phyloP scores from a whole-genome alignment of 2,797 vertebrate genomes.

The Argyrosomus regius region DNA sequence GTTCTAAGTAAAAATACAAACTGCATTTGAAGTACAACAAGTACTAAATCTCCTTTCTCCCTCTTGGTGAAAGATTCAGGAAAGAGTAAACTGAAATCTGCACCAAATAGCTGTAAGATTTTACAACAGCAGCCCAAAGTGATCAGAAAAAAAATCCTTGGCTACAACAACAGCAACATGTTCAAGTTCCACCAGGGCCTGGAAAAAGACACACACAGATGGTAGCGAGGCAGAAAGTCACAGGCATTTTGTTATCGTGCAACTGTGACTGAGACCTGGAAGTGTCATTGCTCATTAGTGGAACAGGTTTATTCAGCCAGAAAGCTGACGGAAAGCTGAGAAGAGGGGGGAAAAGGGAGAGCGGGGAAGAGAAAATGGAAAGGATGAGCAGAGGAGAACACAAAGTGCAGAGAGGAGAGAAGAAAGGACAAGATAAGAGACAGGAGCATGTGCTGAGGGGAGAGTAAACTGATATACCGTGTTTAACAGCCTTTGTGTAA shows the following conservation, averaged over 20 bases:
- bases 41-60: slow-evolving; percentile 8
- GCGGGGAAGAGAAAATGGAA: slow-evolving; percentile 26
- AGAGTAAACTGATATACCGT: slow-evolving; percentile 43
- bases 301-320: slow-evolving; percentile 77
- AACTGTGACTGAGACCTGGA: slow-evolving; percentile 77
- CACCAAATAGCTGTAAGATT: slow-evolving; percentile 41
- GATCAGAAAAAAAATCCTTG: slow-evolving; percentile 59
- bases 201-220: slow-evolving; percentile 62
- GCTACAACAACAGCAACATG: slow-evolving; percentile 25
- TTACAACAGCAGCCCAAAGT: slow-evolving; percentile 50
- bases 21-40: slow-evolving; percentile 31
- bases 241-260: slow-evolving; percentile 63
- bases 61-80: slow-evolving; percentile 35
- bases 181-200: slow-evolving; percentile 37
- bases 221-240: slow-evolving; percentile 62
- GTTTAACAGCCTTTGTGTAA: slow-evolving; percentile 46
- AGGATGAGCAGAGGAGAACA: slow-evolving; percentile 28
- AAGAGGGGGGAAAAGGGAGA: slow-evolving; percentile 20
- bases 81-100: slow-evolving; percentile 45
- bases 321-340: slow-evolving; percentile 50
- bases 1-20: slow-evolving; percentile 23
- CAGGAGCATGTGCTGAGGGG: slow-evolving; percentile 26
- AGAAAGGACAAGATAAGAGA: slow-evolving; percentile 51
- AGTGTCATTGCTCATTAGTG: slow-evolving; percentile 78
- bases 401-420: slow-evolving; percentile 8